These are phyloP conservation scores for Mercenaria mercenaria DNA, from an alignment of 1,140 invertebrate species.

Conservation along the genomic window DNA sequence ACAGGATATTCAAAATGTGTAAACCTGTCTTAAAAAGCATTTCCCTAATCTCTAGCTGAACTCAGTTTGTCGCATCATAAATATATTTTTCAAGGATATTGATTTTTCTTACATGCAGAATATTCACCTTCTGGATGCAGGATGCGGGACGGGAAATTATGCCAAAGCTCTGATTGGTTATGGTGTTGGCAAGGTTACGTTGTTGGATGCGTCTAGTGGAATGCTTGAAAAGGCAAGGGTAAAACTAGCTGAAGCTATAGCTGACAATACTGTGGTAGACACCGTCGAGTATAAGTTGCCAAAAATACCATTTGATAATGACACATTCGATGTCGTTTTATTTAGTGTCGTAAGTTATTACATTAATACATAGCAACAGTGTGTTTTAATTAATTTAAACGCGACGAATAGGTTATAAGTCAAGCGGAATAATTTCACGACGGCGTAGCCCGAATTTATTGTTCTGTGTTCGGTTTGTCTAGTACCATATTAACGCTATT, in stretches of 20 bases:
- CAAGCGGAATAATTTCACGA: too few relatives aligned
- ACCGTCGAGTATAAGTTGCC: constrained; percentile 22
- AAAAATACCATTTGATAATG: constrained; percentile 6
- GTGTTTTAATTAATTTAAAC: too few relatives aligned
- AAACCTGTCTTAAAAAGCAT: too few relatives aligned
- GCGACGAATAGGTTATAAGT: too few relatives aligned
- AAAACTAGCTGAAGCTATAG: constrained; percentile 48
- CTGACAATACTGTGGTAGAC: background rate
- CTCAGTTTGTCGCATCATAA: too few relatives aligned
- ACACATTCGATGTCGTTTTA: constrained; percentile 36
- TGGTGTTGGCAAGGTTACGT: constrained; percentile 19
- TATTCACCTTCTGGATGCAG: constrained; percentile 48
- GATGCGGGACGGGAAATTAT: constrained; percentile 65
- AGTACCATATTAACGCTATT: too few relatives aligned
- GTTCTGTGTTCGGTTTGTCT: too few relatives aligned
- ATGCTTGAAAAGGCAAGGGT: constrained; percentile 58
- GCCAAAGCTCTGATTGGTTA: constrained; percentile 37
- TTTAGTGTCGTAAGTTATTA: constrained; percentile 42
- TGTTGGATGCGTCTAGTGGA: constrained; percentile 49
- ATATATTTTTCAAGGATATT: background rate
- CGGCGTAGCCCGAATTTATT: too few relatives aligned
- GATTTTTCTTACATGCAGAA: background rate
- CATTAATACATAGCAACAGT: too few relatives aligned
- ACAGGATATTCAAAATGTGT: too few relatives aligned
- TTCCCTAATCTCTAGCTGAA: too few relatives aligned